Evolutionary conservation across 2,888 invertebrate genomes (phyloP), one percentile per base, ranked within the genome.

Genomic region (Unio pictorum): DNA sequence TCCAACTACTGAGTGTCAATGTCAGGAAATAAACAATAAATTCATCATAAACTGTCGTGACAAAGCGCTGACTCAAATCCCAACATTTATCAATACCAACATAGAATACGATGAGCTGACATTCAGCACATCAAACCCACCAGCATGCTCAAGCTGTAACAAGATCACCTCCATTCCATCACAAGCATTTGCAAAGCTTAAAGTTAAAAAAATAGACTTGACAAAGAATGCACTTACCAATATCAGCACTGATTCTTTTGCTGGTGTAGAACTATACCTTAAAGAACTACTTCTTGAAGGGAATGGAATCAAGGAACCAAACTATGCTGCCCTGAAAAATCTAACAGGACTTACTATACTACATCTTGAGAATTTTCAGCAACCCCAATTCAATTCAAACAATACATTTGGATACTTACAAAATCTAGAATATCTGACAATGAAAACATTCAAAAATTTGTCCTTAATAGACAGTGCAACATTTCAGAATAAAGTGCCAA

Each of bases 241-340:
- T 83, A 94, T 96, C 86, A 94, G 95, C 3, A 95, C 96, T 84
- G 94, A 95, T 87, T 95, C 95, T 18, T 95, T 95, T 87, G 93
- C 93, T 61, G 94, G 95, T 0, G 91, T 95, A 73, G 95, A 95
- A 87, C 92, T 93, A 70, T 93, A 93, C 23, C 92, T 97, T 74
- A 93, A 94, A 72, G 95, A 96, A 90, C 92, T 97, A 76, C 95
- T 96, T 90, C 92, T 97, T 76, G 78, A 81, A 60, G 85, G 83
- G 4, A 65, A 77, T 55, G 69, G 66, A 7, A 68, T 34, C 1
- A 73, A 61, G 8, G 30, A 34, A 0, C 67, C 74, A 28, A 76
- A 79, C 61, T 76, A 69, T 59, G 23, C 60, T 34, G 75, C 77
- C 20, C n/a, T 85, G 2, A 55, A 55, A 11, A 64, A 62, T 11